Base-by-base conservation (phyloP, 2,113 vertebrate genomes). In the Prochilodus magdalenae region DNA sequence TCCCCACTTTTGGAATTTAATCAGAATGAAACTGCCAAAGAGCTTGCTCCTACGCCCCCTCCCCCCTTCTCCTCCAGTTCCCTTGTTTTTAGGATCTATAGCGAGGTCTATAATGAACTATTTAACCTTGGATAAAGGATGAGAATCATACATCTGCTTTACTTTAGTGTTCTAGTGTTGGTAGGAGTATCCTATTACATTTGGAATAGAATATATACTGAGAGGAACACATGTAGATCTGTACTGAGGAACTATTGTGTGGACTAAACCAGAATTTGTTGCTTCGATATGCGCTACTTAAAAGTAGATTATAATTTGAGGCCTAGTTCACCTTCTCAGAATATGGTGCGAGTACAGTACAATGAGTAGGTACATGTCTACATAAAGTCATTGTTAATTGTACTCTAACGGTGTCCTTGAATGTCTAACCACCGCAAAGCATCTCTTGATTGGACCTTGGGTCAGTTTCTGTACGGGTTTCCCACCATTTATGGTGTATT, bases 401-500 rank as follows among this genome's bases (percentile, higher is more conserved):
- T 60, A 76, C 65, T 81, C 60, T 10, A 71, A 80, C 57, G 16
- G 74, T 79, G 80, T 27, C 49, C 73, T 76, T 80, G 51, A 83
- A 80, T 77, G 71, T 73, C 60, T 72, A 70, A 55, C 69, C 72
- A 62, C 47, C 47, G 36, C 59, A 36, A 27, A 27, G 44, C 77
- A 18, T 29, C 51, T 79, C 67, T 63, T 59, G 16, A 67, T 77
- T 73, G 66, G 81, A 86, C 85, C 63, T 83, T 70, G 30, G 78
- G 78, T 75, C 78, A 63, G 69, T 75, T 72, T 83, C 51, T 86
- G 77, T 86, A 84, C 78, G 85, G 85, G 85, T 86, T 86, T 86
- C 44, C 80, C 78, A 86, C 84, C 77, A 73, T 36, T 92, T 88
- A 62, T 94, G 93, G 93, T 90, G 88, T 88, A 89, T 91, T 93